These are phyloP conservation scores for Gasteruption jaculator DNA, from an alignment of 2,888 invertebrate species.

Conservation along the genomic window DNA sequence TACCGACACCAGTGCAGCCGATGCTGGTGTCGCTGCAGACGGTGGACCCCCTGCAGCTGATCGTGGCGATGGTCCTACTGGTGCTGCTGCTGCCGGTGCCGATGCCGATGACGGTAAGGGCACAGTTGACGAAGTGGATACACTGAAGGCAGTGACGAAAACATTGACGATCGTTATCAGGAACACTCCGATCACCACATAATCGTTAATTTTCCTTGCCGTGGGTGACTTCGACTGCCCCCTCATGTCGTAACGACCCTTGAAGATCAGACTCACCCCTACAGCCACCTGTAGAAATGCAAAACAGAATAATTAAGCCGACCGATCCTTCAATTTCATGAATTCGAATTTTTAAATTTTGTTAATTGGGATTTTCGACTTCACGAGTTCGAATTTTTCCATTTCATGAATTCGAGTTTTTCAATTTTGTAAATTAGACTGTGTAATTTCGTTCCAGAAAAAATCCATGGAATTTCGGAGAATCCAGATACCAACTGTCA, in stretches of 20 bases:
- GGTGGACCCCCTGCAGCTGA: no score
- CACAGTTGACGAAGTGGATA: slow-evolving; percentile 28
- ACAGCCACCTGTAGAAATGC: slow-evolving; percentile 52
- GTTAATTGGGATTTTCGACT: neutral
- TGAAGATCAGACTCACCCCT: slow-evolving; percentile 60
- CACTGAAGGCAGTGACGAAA: slow-evolving; percentile 62
- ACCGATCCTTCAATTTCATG: neutral
- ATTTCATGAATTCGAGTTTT: slow-evolving; percentile 1
- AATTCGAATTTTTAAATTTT: no score
- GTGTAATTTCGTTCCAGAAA: no score
- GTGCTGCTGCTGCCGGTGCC: no score
- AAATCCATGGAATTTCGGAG: no score
- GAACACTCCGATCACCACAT: slow-evolving; percentile 62
- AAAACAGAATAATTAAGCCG: neutral
- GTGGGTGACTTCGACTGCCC: slow-evolving; percentile 52
- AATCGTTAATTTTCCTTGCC: slow-evolving; percentile 59
- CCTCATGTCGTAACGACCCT: slow-evolving; percentile 57
- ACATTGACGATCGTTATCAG: slow-evolving; percentile 67
- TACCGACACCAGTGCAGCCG: no score
- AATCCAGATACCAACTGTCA: no score
- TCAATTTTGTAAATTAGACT: no score
- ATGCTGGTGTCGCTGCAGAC: no score
- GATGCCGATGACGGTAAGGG: no score
- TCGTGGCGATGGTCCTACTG: no score
- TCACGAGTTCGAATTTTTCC: no score